Evolutionary conservation across 2,797 vertebrate species (phyloP).

Genomic region (Molossus alvarezi): DNA sequence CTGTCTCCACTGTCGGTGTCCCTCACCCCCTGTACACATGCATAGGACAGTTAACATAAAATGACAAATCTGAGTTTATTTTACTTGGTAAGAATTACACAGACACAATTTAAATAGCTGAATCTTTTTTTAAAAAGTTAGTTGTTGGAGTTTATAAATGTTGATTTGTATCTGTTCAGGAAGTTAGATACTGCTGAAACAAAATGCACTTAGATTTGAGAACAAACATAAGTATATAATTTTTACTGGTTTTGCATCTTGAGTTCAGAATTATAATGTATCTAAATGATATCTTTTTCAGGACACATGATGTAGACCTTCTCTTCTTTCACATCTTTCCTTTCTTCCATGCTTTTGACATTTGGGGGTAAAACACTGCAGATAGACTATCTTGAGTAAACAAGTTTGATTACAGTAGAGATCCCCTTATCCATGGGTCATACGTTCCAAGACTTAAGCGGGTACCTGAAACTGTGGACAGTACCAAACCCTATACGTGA

Average conservation of each 20-base stretch:
- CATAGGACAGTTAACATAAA: background rate
- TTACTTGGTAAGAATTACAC: slow-evolving; percentile 6
- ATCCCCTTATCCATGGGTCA: background rate
- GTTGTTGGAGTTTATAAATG: background rate
- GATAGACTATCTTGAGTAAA: background rate
- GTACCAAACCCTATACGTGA: background rate
- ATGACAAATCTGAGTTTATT: slow-evolving; percentile 2
- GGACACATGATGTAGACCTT: background rate
- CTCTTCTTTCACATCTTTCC: background rate
- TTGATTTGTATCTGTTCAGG: background rate
- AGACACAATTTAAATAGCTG: background rate
- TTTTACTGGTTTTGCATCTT: background rate
- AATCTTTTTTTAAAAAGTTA: background rate
- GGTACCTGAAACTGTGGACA: background rate
- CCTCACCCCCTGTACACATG: rapidly evolving
- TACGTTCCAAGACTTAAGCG: background rate
- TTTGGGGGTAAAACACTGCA: background rate
- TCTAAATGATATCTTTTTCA: background rate
- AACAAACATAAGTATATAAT: background rate
- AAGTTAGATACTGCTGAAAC: background rate
- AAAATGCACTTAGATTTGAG: background rate
- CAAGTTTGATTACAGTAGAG: background rate
- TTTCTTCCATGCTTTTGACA: background rate
- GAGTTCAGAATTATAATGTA: background rate
- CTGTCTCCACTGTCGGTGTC: background rate